Conservation (phyloP, 1,140 invertebrate genomes). For the Leptinotarsa defecta region DNA sequence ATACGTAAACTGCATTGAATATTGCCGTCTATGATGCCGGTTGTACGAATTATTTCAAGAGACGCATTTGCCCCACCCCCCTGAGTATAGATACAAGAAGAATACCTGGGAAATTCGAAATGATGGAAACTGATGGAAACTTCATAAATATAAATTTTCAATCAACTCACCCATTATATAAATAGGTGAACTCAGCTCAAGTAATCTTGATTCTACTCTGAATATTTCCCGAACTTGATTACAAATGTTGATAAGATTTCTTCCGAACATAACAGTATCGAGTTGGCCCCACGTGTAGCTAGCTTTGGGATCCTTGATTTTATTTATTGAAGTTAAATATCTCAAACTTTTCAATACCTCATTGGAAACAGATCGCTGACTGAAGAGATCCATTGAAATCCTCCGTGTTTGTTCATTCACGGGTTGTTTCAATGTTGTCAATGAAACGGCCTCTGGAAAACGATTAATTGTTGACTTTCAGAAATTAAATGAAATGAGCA, state of each 20-base stretch:
- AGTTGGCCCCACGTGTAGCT: slow-evolving; percentile 47
- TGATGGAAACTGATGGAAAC: too few relatives aligned
- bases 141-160: slow-evolving; percentile 44
- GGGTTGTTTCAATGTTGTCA: slow-evolving; percentile 33
- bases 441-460: slow-evolving; percentile 39
- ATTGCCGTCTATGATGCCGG: too few relatives aligned
- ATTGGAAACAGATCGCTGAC: slow-evolving; percentile 46
- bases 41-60: too few relatives aligned
- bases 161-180: slow-evolving; percentile 50
- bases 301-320: slow-evolving; percentile 36
- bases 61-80: too few relatives aligned
- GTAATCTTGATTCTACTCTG: slow-evolving; percentile 53
- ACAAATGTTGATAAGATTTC: slow-evolving; percentile 43
- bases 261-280: slow-evolving; percentile 37
- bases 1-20: too few relatives aligned
- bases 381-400: slow-evolving; percentile 46
- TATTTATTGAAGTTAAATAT: slow-evolving; percentile 45
- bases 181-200: slow-evolving; percentile 56
- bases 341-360: slow-evolving; percentile 48
- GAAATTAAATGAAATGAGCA: too few relatives aligned
- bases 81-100: too few relatives aligned
- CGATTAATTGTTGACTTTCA: too few relatives aligned
- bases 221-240: slow-evolving; percentile 53
- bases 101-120: not conserved
- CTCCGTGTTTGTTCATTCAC: slow-evolving; percentile 39